Evolutionary conservation across 2,113 vertebrate species (phyloP), one percentile per base, ranked within the genome.

Genomic region (Notothenia rossii): DNA sequence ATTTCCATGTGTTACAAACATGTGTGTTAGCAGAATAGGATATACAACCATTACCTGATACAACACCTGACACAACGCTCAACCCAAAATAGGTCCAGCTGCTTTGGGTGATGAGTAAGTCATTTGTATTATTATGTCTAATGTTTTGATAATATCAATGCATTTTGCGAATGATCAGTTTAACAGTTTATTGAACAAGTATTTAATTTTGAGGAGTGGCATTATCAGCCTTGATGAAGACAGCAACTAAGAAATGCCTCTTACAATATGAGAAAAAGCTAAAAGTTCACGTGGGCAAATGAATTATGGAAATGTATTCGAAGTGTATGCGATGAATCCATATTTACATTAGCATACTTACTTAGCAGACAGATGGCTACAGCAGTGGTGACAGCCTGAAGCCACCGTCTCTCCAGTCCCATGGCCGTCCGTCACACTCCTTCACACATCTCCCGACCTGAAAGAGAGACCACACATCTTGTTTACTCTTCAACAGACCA

Each of bases 391-490:
- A 94, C 86, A 88, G 89, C 91, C 87, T 88, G 90, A 90, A 93
- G 87, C 93, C 95, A 92, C 86, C 85, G 92, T 89, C 89, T 91
- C 91, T 93, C 90, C 88, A 84, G 87, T 93, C 94, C 94, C 95
- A 96, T 96, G 92, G 93, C 94, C 92, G 90, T 89, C 63, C 60
- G 82, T 95, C 94, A 95, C 90, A 86, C 92, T 84, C 79, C 91
- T 82, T 92, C 90, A 90, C 91, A 92, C 91, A 94, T 92, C 84
- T 85, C 89, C 88, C 81, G 60, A 91, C 91, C 92, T 93, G 89
- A 78, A 87, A 91, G 61, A 86, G 17, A 78, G 50, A 80, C 36
- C 83, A 86, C 73, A 89, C 66, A 84, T 71, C 33, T 54, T 22
- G 49, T 58, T 91, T 48, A 83, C 40, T 60, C 22, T 36, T 59